Percentiles rank a stretch among this genome's conserved stretches.
phyloP scores from a whole-genome alignment of 2,888 invertebrate species.

The Agrochola lychnidis region DNA sequence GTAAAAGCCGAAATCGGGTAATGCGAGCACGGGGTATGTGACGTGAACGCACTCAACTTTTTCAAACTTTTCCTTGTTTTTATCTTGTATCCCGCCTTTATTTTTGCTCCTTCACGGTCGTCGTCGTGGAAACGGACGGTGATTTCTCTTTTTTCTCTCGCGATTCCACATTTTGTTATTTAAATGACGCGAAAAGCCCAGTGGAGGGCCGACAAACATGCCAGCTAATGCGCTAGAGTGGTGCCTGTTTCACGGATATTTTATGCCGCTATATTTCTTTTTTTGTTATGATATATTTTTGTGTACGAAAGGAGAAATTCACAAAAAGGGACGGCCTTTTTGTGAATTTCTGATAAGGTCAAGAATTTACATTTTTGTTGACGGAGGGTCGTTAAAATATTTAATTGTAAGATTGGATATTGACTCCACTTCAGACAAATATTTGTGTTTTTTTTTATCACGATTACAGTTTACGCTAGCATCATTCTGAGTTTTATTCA shows the following conservation, averaged over 20 bases:
- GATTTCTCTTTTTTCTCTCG: constrained; percentile 71
- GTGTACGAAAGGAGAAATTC: too few species aligned
- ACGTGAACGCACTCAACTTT: constrained; percentile 46
- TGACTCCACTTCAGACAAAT: background rate
- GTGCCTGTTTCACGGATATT: constrained; percentile 50
- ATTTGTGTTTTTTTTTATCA: background rate
- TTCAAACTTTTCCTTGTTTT: constrained; percentile 62
- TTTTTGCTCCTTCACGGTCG: constrained; percentile 54
- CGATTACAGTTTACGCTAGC: background rate
- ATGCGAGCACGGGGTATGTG: constrained; percentile 30
- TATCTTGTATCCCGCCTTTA: constrained; percentile 45
- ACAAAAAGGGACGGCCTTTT: too few species aligned
- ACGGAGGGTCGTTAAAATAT: constrained; percentile 17
- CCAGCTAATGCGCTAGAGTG: constrained; percentile 63
- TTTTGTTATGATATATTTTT: constrained; percentile 48
- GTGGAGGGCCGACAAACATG: constrained; percentile 65
- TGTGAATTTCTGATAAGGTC: constrained; percentile 30
- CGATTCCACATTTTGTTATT: constrained; percentile 78
- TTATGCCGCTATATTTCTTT: constrained; percentile 45
- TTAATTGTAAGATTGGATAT: background rate
- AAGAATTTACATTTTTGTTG: constrained; percentile 19
- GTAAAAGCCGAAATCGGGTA: constrained; percentile 46
- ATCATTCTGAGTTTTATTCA: background rate
- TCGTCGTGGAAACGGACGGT: constrained; percentile 64
- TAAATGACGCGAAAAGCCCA: constrained; percentile 78